phyloP scores from a whole-genome alignment of 2,888 invertebrate species.

The Eudemis profundana region DNA sequence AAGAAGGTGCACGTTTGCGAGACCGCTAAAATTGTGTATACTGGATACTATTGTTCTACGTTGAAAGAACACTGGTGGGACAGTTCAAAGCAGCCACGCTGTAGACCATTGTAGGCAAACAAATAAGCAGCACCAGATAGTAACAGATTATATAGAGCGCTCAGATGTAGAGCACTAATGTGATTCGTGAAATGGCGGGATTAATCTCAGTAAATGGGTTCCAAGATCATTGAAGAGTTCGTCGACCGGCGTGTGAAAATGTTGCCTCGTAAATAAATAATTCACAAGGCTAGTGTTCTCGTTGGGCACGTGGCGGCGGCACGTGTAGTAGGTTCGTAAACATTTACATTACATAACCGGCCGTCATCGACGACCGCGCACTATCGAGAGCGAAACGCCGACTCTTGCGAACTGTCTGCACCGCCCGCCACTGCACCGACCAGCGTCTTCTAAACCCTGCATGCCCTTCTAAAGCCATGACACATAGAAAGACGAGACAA shows the following conservation, averaged over 20 bases:
- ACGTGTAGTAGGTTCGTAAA: constrained; percentile 83
- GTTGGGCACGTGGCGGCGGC: constrained; percentile 80
- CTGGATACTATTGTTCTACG: background rate
- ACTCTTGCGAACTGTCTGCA: constrained; percentile 65
- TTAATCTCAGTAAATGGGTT: constrained; percentile 81
- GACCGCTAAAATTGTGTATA: background rate
- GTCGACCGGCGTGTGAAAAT: constrained; percentile 84
- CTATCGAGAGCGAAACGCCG: constrained; percentile 77
- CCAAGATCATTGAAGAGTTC: constrained; percentile 82
- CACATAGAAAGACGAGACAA: no score
- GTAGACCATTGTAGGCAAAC: background rate
- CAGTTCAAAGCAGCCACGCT: background rate
- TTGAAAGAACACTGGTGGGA: background rate
- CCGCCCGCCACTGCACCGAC: constrained; percentile 45
- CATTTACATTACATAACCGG: constrained; percentile 84
- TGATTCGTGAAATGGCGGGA: constrained; percentile 64
- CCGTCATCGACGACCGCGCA: constrained; percentile 79
- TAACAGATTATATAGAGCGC: constrained; percentile 17
- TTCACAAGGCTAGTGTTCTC: constrained; percentile 85
- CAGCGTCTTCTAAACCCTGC: background rate
- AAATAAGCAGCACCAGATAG: background rate
- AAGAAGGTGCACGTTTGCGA: constrained; percentile 18
- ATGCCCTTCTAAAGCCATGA: no score
- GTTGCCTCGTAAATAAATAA: constrained; percentile 85
- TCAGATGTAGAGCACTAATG: constrained; percentile 35